Conservation (phyloP, 2,113 vertebrate species). For the Rhinopomastus cyanomelas region DNA sequence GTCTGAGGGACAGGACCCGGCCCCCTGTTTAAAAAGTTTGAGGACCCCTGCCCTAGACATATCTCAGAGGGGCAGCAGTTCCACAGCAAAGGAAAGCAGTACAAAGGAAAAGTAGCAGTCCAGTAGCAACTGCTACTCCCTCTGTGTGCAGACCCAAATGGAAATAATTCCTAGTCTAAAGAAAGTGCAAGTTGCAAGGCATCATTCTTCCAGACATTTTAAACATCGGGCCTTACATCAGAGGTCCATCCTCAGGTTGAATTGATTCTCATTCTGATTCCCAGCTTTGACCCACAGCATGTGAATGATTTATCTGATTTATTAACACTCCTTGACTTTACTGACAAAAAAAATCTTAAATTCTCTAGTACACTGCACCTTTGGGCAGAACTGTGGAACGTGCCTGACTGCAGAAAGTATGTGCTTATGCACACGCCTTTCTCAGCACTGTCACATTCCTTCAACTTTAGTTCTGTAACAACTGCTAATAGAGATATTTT, state of each 20-base stretch:
- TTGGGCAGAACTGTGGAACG: not conserved
- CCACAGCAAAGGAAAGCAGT: not conserved
- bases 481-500: not conserved
- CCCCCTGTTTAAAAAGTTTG: no score
- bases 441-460: not conserved
- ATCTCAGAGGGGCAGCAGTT: not conserved
- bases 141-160: not conserved
- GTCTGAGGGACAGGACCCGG: no score
- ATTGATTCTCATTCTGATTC: not conserved
- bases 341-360: not conserved
- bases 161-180: not conserved
- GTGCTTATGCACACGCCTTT: not conserved
- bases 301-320: not conserved
- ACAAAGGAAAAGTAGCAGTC: not conserved
- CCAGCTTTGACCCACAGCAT: not conserved
- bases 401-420: not conserved
- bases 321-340: not conserved
- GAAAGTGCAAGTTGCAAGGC: not conserved
- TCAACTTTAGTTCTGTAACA: not conserved
- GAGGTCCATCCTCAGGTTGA: not conserved
- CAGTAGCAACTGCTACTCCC: rapidly evolving
- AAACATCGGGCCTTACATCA: not conserved
- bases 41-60: no score
- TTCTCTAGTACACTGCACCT: not conserved
- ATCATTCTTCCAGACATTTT: not conserved